Evolutionary conservation across 1,140 invertebrate species (phyloP), one percentile per base, ranked within the genome.

Genomic region (Drosophila sulfurigaster): DNA sequence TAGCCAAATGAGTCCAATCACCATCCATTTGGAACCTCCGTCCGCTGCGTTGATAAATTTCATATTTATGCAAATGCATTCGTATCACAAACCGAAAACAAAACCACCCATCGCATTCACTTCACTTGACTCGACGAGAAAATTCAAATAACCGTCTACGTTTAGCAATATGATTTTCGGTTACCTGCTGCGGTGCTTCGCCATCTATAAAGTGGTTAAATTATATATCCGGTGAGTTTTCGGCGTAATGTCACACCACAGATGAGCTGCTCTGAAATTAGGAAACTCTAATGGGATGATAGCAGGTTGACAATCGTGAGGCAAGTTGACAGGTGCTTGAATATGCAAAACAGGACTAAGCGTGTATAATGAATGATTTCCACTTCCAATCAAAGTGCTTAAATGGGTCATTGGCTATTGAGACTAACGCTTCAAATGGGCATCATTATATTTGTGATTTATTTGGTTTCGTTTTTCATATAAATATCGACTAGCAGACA

Each of bases 1-100:
- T 87, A 82, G 78, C 78, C 72, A 88, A 88, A 89, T 88, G 81
- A 89, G 85, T 89, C 83, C 86, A 89, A 89, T 85, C 86, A 85
- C 78, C 81, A 89, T 89, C 81, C 85, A 89, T 89, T 88, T 81
- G 63, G 79, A 25, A 25, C 20, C 20, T 25, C 20, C 20, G 76
- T 65, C 54, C 54, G 75, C 64, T 43, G 54, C 73, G 77, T 82
- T 88, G 83, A 88, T 89, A 88, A 88, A 88, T 88, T 88, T 88
- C 80, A 88, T 88, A 88, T 88, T 88, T 89, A 88, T 88, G 83
- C 78, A 89, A 88, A 88, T 88, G 85, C 78, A 75, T 54, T 66
- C 54, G 32, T 60, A 64, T 70, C 77, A 58, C 72, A 75, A 79
- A 51, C 41, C 70, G 20, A 66, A 86, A 72, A 52, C 73, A 66